Percentiles rank a stretch among this genome's conserved stretches.
Evolutionary conservation across 53 echinoderm and acorn worm species (phyloP).

Genomic region (Arbacia lixula): DNA sequence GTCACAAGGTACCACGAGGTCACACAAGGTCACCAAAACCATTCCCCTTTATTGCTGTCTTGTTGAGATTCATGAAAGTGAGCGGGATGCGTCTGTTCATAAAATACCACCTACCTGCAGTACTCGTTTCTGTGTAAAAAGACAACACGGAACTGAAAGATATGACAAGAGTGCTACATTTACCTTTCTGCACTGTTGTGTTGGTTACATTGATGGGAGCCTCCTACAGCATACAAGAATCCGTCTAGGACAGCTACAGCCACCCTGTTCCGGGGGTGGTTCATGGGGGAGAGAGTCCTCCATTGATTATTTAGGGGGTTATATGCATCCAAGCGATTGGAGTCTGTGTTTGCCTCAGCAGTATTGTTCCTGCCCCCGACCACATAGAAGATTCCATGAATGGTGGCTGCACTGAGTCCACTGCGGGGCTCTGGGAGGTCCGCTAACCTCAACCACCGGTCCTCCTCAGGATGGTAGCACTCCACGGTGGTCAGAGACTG

Average conservation of each 20-base stretch:
- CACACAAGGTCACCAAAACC: no score
- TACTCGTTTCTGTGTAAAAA: no score
- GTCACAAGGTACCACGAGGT: no score
- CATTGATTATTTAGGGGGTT: conserved; percentile 87
- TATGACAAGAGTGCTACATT: no score
- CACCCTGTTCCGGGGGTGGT: conserved; percentile 86
- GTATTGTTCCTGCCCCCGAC: conserved; percentile 97
- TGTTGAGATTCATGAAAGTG: no score
- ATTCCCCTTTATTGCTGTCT: no score
- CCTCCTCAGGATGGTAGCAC: conserved; percentile 90
- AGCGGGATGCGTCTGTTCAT: no score
- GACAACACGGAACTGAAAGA: no score
- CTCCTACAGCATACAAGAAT: conserved; percentile 91
- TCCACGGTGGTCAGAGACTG: conserved; percentile 91
- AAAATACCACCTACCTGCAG: no score
- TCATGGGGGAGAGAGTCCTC: conserved; percentile 85
- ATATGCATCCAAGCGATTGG: conserved; percentile 89
- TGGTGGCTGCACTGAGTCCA: conserved; percentile 93
- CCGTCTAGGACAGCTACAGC: conserved; percentile 94
- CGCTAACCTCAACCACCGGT: conserved; percentile 80
- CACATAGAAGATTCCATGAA: conserved; percentile 91
- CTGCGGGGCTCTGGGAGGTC: conserved; percentile 90
- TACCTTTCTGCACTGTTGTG: conserved; percentile 96
- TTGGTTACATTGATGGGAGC: conserved; percentile 89
- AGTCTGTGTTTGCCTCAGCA: conserved; percentile 94